phyloP scores from a whole-genome alignment of 2,888 invertebrate genomes.

The Molorchus minor region DNA sequence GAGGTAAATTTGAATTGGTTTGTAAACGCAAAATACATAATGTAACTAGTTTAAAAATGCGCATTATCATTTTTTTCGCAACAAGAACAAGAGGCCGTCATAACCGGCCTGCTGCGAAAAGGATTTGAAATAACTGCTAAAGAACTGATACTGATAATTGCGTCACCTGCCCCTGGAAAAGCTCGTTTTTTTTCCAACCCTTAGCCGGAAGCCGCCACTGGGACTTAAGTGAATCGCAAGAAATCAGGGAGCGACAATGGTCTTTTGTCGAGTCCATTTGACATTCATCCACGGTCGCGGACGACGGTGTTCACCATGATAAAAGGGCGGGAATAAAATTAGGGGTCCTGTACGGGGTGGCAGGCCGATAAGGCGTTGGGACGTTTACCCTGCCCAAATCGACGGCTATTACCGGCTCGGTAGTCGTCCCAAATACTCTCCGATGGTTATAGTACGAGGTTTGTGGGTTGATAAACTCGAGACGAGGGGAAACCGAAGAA shows the following conservation, averaged over 20 bases:
- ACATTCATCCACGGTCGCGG: conserved; percentile 29
- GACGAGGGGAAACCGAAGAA: too few species aligned
- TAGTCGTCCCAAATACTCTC: neutral
- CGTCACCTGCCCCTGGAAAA: too few species aligned
- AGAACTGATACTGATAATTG: too few species aligned
- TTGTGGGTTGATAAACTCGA: neutral
- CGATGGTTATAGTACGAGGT: neutral
- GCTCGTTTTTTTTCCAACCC: too few species aligned
- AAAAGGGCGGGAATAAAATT: conserved; percentile 18
- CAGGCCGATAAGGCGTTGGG: neutral
- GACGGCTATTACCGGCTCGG: neutral
- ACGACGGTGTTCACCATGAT: conserved; percentile 7
- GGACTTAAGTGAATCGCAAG: conserved; percentile 40
- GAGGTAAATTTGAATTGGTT: too few species aligned
- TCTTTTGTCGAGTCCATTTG: conserved; percentile 45
- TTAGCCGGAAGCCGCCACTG: too few species aligned
- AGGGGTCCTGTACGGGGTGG: conserved; percentile 10
- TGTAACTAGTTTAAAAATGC: too few species aligned
- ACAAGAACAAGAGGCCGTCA: too few species aligned
- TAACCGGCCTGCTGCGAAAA: too few species aligned
- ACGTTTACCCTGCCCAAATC: neutral
- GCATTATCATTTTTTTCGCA: too few species aligned
- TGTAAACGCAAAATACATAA: too few species aligned
- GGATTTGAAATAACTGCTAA: too few species aligned
- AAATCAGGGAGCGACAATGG: conserved; percentile 43